Evolutionary conservation across 2,113 vertebrate genomes (phyloP).

Genomic region (Gallinago jamesoni): DNA sequence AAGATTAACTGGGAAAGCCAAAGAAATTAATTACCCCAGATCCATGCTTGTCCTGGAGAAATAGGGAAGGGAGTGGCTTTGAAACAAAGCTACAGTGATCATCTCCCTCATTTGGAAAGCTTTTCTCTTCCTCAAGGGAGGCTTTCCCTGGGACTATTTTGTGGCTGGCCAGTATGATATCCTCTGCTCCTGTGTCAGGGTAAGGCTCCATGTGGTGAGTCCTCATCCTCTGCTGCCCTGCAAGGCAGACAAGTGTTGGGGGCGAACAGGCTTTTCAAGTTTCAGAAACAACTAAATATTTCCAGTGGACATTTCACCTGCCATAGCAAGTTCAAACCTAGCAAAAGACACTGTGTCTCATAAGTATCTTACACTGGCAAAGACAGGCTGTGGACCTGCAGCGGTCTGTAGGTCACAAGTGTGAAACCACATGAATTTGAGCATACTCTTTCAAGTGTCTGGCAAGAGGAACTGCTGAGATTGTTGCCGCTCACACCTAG

Average conservation of each 20-base stretch:
- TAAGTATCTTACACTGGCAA: not conserved
- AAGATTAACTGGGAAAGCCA: not conserved
- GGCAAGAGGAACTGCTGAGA: not conserved
- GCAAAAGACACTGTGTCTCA: not conserved
- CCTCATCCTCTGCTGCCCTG: not conserved
- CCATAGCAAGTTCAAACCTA: not conserved
- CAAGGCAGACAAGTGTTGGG: not conserved
- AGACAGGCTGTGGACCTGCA: not conserved
- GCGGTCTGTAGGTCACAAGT: not conserved
- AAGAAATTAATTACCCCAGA: not conserved
- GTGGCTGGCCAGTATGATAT: not conserved
- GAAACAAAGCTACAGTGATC: not conserved
- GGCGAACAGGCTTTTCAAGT: not conserved
- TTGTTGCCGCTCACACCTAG: not conserved
- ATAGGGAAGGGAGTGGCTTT: not conserved
- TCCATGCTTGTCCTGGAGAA: not conserved
- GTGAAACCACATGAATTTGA: not conserved
- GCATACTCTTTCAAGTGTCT: not conserved
- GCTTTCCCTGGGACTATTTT: not conserved
- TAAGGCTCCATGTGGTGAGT: accelerated
- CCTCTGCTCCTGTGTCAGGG: not conserved
- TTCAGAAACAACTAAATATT: not conserved
- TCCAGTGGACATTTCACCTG: not conserved
- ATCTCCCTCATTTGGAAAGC: not conserved
- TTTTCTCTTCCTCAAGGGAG: not conserved